A percentile compares a stretch with the other conserved stretches of the same genome.
Evolutionary conservation across 1,140 invertebrate genomes (phyloP).

Genomic region (Pomacea maculata): DNA sequence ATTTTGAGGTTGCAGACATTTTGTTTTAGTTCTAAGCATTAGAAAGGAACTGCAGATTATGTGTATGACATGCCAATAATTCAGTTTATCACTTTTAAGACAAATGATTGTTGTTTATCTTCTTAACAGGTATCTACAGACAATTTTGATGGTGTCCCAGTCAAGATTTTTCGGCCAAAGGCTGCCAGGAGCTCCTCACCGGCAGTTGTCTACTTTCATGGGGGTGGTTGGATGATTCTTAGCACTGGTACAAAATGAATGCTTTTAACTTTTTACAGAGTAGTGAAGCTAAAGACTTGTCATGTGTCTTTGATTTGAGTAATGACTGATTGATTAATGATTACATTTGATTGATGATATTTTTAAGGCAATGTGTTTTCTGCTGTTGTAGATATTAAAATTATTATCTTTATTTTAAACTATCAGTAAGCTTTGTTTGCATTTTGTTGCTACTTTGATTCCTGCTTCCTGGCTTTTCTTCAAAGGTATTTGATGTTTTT

Average conservation of each 20-base stretch:
- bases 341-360: background rate
- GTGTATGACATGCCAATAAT: background rate
- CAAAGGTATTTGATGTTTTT: background rate
- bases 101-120: background rate
- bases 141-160: slow-evolving; percentile 32
- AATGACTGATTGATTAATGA: no score
- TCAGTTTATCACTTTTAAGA: no score
- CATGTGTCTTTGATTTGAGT: no score
- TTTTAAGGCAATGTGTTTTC: background rate
- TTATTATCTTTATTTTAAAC: background rate
- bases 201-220: slow-evolving; percentile 33
- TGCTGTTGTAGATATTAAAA: no score
- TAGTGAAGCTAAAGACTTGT: background rate
- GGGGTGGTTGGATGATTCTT: slow-evolving; percentile 31
- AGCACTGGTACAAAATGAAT: slow-evolving; percentile 20
- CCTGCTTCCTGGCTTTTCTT: background rate
- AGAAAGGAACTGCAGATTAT: background rate
- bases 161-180: slow-evolving; percentile 30
- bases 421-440: background rate
- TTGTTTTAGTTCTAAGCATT: background rate
- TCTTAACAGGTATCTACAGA: slow-evolving; percentile 27
- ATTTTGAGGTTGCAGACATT: background rate
- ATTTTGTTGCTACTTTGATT: background rate
- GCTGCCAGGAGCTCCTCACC: slow-evolving; percentile 2
- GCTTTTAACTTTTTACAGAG: background rate